Evolutionary conservation across 2,888 invertebrate genomes (phyloP).

Genomic region (Cosmia trapezina): DNA sequence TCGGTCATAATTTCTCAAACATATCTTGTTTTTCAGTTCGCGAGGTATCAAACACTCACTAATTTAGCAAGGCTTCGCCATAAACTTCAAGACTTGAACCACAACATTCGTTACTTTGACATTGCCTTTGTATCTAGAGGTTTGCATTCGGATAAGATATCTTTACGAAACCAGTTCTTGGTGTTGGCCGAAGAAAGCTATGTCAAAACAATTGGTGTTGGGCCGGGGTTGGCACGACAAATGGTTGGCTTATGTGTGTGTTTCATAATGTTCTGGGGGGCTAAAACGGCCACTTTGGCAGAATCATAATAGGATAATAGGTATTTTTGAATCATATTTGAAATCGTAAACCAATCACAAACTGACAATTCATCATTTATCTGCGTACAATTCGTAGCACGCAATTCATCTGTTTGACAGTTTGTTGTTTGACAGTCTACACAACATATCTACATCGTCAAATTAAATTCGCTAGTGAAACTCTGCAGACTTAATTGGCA

Average conservation of each 20-base stretch:
- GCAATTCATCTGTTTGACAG: too few relatives aligned
- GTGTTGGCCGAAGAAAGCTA: constrained; percentile 51
- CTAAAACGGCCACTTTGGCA: too few relatives aligned
- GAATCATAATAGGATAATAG: too few relatives aligned
- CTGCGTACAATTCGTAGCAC: too few relatives aligned
- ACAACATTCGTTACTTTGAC: constrained; percentile 45
- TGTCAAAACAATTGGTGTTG: constrained; percentile 31
- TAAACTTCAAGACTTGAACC: constrained; percentile 27
- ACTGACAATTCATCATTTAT: too few relatives aligned
- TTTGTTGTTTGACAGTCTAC: too few relatives aligned
- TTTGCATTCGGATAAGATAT: constrained; percentile 32
- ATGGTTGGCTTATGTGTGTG: constrained; percentile 17
- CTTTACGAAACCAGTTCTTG: constrained; percentile 44
- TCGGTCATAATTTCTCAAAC: neutral
- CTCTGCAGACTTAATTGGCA: too few relatives aligned
- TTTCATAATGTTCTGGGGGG: neutral
- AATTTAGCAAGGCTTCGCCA: constrained; percentile 19
- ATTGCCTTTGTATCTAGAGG: constrained; percentile 42
- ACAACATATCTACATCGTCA: too few relatives aligned
- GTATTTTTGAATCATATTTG: too few relatives aligned
- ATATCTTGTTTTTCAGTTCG: neutral
- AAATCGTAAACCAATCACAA: too few relatives aligned
- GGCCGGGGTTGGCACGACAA: constrained; percentile 11
- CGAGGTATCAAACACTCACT: neutral
- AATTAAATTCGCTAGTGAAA: too few relatives aligned